A percentile compares a stretch with the other conserved stretches of the same genome.
These are phyloP conservation scores for Gallinago paraguaiae DNA, from an alignment of 2,113 vertebrate genomes.

Conservation along the genomic window DNA sequence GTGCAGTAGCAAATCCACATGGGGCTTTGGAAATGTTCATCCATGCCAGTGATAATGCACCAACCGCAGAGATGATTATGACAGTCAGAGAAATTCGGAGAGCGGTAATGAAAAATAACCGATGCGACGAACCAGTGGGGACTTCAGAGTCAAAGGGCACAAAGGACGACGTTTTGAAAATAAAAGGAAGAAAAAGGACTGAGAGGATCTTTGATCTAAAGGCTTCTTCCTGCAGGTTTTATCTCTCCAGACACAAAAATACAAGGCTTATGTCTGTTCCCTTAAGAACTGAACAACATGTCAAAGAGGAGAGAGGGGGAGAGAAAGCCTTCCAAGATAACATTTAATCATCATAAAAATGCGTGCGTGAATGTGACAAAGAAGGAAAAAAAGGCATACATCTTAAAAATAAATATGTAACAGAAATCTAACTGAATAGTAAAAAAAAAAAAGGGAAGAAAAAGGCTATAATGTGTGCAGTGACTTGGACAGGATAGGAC, in stretches of 20 bases:
- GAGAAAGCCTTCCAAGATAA: neutral
- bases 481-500: neutral
- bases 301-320: neutral
- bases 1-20: constrained; percentile 42
- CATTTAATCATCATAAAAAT: constrained; percentile 32
- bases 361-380: neutral
- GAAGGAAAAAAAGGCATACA: neutral
- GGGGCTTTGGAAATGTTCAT: constrained; percentile 56
- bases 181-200: constrained; percentile 9
- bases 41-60: constrained; percentile 35
- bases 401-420: neutral
- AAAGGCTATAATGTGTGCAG: neutral
- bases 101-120: constrained; percentile 37
- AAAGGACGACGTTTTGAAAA: neutral
- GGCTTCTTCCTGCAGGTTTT: constrained; percentile 50
- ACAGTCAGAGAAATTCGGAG: constrained; percentile 18
- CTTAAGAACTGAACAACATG: neutral
- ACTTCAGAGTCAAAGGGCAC: constrained; percentile 41
- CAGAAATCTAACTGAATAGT: neutral
- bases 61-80: constrained; percentile 19
- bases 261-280: constrained; percentile 8
- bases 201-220: constrained; percentile 37
- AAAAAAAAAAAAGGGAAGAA: too few species aligned
- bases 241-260: constrained; percentile 21
- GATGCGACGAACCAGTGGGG: neutral